phyloP scores from a whole-genome alignment of 2,113 vertebrate genomes.

The Dissostichus mawsoni region DNA sequence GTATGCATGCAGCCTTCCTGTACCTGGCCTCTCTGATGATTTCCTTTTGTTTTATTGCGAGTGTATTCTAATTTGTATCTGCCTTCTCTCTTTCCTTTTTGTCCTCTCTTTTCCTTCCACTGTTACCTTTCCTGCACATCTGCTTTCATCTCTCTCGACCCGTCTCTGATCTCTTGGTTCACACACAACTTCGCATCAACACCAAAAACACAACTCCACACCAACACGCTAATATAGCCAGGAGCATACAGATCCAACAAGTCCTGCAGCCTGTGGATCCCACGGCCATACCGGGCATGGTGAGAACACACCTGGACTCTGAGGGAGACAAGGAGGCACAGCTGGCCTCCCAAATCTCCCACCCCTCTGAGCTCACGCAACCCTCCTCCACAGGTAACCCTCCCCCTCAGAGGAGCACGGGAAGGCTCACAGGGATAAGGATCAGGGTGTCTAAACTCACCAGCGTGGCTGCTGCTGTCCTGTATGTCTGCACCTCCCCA shows the following conservation, averaged over 20 bases:
- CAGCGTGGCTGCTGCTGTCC: conserved; percentile 56
- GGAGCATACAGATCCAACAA: conserved; percentile 89
- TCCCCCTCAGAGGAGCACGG: conserved; percentile 53
- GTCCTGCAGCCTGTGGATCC: conserved; percentile 88
- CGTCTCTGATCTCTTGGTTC: conserved; percentile 19
- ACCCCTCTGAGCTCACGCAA: conserved; percentile 72
- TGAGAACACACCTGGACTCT: conserved; percentile 83
- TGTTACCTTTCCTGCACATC: conserved; percentile 30
- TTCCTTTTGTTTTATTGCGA: not conserved
- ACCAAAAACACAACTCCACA: conserved; percentile 20
- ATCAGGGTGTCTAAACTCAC: conserved; percentile 32
- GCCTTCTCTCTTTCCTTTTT: conserved; percentile 51
- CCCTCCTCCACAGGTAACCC: conserved; percentile 92
- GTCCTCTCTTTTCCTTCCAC: conserved; percentile 3
- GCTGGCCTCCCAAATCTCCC: conserved; percentile 83
- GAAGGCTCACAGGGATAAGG: conserved; percentile 21
- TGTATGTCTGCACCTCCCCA: conserved; percentile 37
- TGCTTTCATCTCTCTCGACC: conserved; percentile 19
- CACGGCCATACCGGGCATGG: conserved; percentile 86
- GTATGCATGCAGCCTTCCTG: conserved; percentile 68
- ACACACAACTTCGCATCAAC: conserved; percentile 41
- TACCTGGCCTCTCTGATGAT: not conserved
- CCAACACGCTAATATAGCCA: conserved; percentile 79
- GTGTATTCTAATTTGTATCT: conserved; percentile 57
- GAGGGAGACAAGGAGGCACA: conserved; percentile 85